Evolutionary conservation across 2,888 invertebrate species (phyloP), one percentile per base, ranked within the genome.

Genomic region (Tiphia femorata): DNA sequence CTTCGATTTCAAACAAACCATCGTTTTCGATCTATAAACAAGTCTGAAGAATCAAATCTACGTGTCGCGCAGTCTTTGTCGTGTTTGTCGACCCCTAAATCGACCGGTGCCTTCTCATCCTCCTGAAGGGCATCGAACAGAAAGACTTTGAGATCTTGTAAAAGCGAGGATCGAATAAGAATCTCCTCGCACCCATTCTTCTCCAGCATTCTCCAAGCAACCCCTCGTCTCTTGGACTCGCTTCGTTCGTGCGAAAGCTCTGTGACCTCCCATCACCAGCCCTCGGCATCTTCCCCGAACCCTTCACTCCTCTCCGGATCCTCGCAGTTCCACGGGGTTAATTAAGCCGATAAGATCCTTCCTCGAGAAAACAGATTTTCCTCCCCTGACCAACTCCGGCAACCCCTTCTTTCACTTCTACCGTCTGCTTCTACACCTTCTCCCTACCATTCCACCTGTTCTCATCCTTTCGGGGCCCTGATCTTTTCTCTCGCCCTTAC

Each of bases 291-390:
- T 33, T 33, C 8, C 25, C 25, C 33, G 12, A 4, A 4, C 12
- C 12, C 29, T 29, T 29, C 29, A 10, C 29, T 29, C 29, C 29
- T 29, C 38, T 59, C 48, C 33, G 51, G 52, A 40, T 54, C 60
- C 38, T 29, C 41, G 30, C 51, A 37, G 19, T 33, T 49, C 43
- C 59, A 50, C 38, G 33, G 58, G 57, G 65, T 72, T 73, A 69
- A 73, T 73, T 72, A 70, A 65, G 50, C 49, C 69, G 67, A 73
- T 70, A 73, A 72, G 58, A 60, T 62, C 58, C 41, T 57, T 43
- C 53, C 47, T 16, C 33, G 54, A 33, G 52, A 30, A 49, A 54
- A 48, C 50, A 43, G 55, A 60, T 27, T 43, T 29, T 25, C 23
- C 35, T 33, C 33, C 12, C n/a, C 33, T n/a, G 35, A 21, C 20